A percentile compares a stretch with the other conserved stretches of the same genome.
Conservation (phyloP, 2,888 invertebrate species). For the Trichacis sp. region DNA sequence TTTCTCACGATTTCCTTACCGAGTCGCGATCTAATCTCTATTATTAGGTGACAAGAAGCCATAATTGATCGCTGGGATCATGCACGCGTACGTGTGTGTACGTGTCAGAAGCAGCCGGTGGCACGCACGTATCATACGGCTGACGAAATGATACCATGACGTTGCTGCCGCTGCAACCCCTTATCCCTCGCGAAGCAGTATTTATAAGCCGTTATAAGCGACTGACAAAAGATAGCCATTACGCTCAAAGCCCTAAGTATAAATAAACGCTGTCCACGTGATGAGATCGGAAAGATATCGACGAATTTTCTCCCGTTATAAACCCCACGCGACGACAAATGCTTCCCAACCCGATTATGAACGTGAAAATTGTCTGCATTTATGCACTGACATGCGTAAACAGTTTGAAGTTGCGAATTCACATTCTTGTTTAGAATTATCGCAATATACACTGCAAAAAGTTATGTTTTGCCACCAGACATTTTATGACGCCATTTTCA, state of each 20-base stretch:
- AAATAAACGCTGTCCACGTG: conserved; percentile 47
- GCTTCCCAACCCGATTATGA: too few species aligned
- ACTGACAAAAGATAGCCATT: conserved; percentile 46
- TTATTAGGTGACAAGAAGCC: conserved; percentile 63
- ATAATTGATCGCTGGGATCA: conserved; percentile 66
- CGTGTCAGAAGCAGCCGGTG: conserved; percentile 39
- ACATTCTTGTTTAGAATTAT: too few species aligned
- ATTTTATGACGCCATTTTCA: too few species aligned
- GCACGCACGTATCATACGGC: conserved; percentile 37
- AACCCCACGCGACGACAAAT: too few species aligned
- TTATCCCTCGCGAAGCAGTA: conserved; percentile 40
- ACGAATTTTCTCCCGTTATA: conserved; percentile 51
- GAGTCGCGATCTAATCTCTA: conserved; percentile 57
- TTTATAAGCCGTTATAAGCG: conserved; percentile 50
- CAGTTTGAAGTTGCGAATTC: too few species aligned
- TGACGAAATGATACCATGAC: conserved; percentile 35
- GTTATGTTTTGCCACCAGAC: too few species aligned
- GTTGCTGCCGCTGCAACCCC: conserved; percentile 25
- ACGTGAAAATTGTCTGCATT: too few species aligned
- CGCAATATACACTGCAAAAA: too few species aligned
- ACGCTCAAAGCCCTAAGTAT: conserved; percentile 42
- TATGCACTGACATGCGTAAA: too few species aligned
- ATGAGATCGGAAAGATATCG: conserved; percentile 57
- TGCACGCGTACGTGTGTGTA: conserved; percentile 38
- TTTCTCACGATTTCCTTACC: conserved; percentile 50